Base-by-base conservation (phyloP, 35 echinoderm and acorn worm genomes). In the Ophiothrix spiculata region DNA sequence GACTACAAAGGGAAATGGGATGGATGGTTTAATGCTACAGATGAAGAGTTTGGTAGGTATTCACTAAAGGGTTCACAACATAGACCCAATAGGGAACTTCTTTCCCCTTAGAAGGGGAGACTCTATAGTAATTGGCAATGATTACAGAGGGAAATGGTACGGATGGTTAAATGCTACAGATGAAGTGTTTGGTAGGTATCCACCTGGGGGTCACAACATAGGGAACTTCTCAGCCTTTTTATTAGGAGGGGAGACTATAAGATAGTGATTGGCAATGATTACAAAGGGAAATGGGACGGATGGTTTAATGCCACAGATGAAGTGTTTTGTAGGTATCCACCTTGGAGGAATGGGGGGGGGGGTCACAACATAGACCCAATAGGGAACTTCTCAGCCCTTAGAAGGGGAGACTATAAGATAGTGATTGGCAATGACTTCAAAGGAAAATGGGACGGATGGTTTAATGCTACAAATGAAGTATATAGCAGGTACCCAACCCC, bases 341-440 rank as follows among this genome's bases (percentile, higher is more conserved):
- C n/a, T n/a, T n/a, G n/a, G n/a, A n/a, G n/a, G n/a, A n/a, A n/a
- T n/a, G n/a, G n/a, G n/a, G n/a, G n/a, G n/a, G n/a, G n/a, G n/a
- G n/a, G n/a, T 25, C 96, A 91, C 37, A 99, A 99, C 39, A 99
- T 99, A 33, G 96, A 99, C 38, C 89, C 96, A 14, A 79, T 91
- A 15, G 81, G 54, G 23, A 91, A 85, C 36, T 86, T 91, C 17
- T 91, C 94, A 64, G 90, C 94, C 1, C 77, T 97, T 32, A 56
- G 90, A 54, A 45, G 84, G 16, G 87, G 83, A 23, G 91, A 97
- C 39, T 97, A 90, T 75, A 93, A 97, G 49, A 13, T 93, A 0
- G 34, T 97, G 21, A 78, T 90, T 17, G 94, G 94, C 14, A 83
- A 90, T 32, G 86, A 75, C 1, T 92, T 93, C 76, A 64, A 80